These are phyloP conservation scores for Achatina immaculata DNA, from an alignment of 1,140 invertebrate genomes.

Conservation along the genomic window DNA sequence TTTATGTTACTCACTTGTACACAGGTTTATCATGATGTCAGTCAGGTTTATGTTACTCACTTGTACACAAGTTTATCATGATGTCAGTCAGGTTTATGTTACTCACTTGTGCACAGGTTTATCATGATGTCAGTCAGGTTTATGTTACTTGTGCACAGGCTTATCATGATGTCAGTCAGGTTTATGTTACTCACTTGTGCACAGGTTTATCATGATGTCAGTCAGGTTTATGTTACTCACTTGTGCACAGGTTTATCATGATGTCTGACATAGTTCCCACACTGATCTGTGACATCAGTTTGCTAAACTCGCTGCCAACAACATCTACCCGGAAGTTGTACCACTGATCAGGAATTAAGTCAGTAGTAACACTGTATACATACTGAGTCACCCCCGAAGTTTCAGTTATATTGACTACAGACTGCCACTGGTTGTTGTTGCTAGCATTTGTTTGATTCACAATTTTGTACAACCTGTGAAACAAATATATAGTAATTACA, in stretches of 20 bases:
- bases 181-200: too few relatives aligned
- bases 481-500: background rate
- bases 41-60: too few relatives aligned
- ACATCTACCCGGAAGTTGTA: constrained; percentile 54
- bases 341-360: constrained; percentile 9
- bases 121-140: too few relatives aligned
- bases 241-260: constrained; percentile 37
- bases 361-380: background rate
- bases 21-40: too few relatives aligned
- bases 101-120: too few relatives aligned
- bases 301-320: constrained; percentile 38
- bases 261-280: constrained; percentile 39
- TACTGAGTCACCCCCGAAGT: background rate
- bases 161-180: too few relatives aligned
- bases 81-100: too few relatives aligned
- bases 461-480: background rate
- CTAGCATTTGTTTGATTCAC: background rate
- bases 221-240: constrained; percentile 50
- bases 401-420: background rate
- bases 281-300: constrained; percentile 35
- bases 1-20: too few relatives aligned
- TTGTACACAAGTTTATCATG: too few relatives aligned
- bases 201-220: too few relatives aligned
- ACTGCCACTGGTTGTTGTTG: background rate
- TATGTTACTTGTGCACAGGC: too few relatives aligned